Evolutionary conservation across 2,888 invertebrate species (phyloP).

Genomic region (Watsonalla binaria): DNA sequence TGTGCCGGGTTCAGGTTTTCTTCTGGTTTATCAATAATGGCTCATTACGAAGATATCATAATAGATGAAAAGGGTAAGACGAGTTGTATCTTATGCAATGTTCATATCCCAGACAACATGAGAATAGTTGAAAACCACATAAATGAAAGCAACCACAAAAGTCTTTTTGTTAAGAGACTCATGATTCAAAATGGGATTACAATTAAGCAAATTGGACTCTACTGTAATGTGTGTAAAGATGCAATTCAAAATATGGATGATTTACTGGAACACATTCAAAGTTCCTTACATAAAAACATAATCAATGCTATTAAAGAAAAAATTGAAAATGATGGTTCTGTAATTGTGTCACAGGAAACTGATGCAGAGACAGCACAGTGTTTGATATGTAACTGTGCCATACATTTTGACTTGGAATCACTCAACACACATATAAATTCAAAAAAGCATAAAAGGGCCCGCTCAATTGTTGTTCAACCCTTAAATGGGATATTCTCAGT

Average conservation of each 20-base stretch:
- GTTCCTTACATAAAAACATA: slow-evolving; percentile 19
- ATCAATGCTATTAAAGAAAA: slow-evolving; percentile 20
- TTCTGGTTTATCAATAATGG: slow-evolving; percentile 16
- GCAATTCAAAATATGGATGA: slow-evolving; percentile 10
- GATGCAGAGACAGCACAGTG: slow-evolving; percentile 20
- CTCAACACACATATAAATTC: slow-evolving; percentile 28
- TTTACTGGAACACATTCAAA: slow-evolving; percentile 26
- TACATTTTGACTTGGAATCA: slow-evolving; percentile 21
- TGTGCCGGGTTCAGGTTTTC: too few species aligned
- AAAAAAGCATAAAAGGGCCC: slow-evolving; percentile 29
- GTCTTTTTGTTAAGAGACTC: slow-evolving; percentile 24
- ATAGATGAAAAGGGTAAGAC: slow-evolving; percentile 21
- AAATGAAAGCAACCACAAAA: slow-evolving; percentile 24
- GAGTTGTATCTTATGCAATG: slow-evolving; percentile 37
- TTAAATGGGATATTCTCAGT: slow-evolving; percentile 50
- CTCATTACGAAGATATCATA: slow-evolving; percentile 38
- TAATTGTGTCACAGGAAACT: slow-evolving; percentile 29
- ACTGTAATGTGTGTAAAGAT: slow-evolving; percentile 32
- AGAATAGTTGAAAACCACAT: slow-evolving; percentile 29
- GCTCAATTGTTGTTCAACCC: slow-evolving; percentile 42
- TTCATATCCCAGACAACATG: slow-evolving; percentile 20
- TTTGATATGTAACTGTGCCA: slow-evolving; percentile 27
- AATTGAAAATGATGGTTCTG: slow-evolving; percentile 34
- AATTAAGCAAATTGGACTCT: slow-evolving; percentile 8
- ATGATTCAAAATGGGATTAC: slow-evolving; percentile 34